Evolutionary conservation across 2,113 vertebrate species (phyloP).

Genomic region (Cercopithecus mona): DNA sequence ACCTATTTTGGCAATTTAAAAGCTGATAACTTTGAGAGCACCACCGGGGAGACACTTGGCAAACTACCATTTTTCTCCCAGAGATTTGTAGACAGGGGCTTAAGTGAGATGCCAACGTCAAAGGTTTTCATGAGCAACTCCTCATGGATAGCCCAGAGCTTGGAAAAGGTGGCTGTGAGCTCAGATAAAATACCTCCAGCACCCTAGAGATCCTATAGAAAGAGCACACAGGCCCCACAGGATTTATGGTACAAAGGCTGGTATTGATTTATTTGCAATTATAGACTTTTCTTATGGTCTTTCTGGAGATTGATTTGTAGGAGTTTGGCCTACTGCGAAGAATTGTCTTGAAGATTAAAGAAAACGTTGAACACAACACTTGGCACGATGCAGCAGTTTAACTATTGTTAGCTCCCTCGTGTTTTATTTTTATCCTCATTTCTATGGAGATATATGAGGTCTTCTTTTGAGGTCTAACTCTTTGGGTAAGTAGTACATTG

Average conservation of each 20-base stretch:
- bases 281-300: background rate
- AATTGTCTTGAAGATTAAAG: constrained; percentile 6
- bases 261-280: background rate
- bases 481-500: constrained; percentile 19
- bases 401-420: background rate
- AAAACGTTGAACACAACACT: background rate
- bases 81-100: background rate
- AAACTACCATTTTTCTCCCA: background rate
- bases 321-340: background rate
- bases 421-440: constrained; percentile 40
- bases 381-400: background rate
- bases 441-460: constrained; percentile 34
- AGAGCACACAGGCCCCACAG: fast-evolving
- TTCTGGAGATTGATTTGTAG: background rate
- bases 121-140: background rate
- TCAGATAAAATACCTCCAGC: background rate
- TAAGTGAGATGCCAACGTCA: background rate
- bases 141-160: background rate
- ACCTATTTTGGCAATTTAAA: background rate
- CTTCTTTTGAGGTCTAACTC: constrained; percentile 30
- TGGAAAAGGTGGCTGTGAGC: background rate
- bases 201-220: background rate
- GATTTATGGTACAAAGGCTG: background rate
- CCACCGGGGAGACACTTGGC: background rate
- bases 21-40: background rate